Evolutionary conservation across 53 echinoderm and acorn worm species (phyloP).

Genomic region (Holothuria scabra): DNA sequence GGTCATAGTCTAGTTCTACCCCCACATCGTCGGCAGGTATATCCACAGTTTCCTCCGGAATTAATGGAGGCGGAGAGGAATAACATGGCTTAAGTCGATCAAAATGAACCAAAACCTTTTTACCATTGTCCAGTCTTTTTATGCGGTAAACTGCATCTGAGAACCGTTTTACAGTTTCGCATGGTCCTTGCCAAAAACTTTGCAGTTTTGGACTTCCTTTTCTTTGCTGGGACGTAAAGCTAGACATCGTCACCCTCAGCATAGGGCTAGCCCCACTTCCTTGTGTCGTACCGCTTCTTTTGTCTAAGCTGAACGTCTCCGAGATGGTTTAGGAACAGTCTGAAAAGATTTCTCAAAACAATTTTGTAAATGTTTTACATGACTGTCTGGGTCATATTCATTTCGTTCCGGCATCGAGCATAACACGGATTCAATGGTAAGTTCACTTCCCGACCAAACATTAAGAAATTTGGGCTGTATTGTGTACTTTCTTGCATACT

Average conservation of each 20-base stretch:
- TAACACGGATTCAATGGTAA: too few relatives aligned
- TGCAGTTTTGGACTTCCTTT: constrained; percentile 8
- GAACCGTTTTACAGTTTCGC: neutral
- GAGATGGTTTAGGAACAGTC: too few relatives aligned
- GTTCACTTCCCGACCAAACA: too few relatives aligned
- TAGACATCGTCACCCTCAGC: neutral
- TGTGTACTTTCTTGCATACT: too few relatives aligned
- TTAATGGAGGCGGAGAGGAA: too few relatives aligned
- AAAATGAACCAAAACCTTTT: neutral
- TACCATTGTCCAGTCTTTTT: constrained; percentile 15
- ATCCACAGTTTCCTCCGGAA: too few relatives aligned
- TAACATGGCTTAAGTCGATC: too few relatives aligned
- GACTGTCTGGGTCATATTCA: neutral
- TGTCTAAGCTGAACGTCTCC: neutral
- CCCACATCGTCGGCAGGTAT: too few relatives aligned
- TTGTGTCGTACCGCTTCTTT: constrained; percentile 4
- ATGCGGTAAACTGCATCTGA: neutral
- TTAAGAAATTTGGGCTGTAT: too few relatives aligned
- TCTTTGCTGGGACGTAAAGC: neutral
- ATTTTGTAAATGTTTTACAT: neutral
- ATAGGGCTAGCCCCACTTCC: neutral
- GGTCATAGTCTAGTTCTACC: too few relatives aligned
- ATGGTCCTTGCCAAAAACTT: neutral
- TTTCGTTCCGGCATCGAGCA: neutral
- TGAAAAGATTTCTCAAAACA: neutral